Evolutionary conservation across 2,797 vertebrate species (phyloP).

Genomic region (Molossus alvarezi): DNA sequence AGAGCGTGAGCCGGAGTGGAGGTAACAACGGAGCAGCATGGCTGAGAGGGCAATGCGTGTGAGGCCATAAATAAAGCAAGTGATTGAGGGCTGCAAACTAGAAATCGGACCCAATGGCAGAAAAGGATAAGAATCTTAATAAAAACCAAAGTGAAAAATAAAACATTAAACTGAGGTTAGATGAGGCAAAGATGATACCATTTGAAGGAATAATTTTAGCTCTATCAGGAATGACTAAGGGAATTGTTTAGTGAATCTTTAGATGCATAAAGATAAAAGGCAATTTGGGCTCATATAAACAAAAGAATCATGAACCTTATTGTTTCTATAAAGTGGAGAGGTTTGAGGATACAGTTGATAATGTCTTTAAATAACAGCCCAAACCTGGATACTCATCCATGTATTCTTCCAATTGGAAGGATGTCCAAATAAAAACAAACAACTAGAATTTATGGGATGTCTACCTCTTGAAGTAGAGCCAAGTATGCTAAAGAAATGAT

Average conservation of each 20-base stretch:
- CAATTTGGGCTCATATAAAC: conserved; percentile 57
- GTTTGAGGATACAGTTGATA: conserved; percentile 21
- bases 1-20: background rate
- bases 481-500: conserved; percentile 53
- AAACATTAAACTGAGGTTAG: conserved; percentile 19
- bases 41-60: background rate
- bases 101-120: conserved; percentile 38
- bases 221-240: background rate
- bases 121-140: conserved; percentile 62
- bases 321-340: conserved; percentile 53
- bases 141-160: conserved; percentile 61
- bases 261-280: conserved; percentile 33
- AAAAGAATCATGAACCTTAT: conserved; percentile 37
- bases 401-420: background rate
- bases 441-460: background rate
- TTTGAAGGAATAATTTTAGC: conserved; percentile 1
- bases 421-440: conserved; percentile 32
- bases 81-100: conserved; percentile 2
- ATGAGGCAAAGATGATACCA: conserved; percentile 26
- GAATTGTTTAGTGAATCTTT: conserved; percentile 50
- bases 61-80: conserved; percentile 33
- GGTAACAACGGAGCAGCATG: background rate
- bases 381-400: background rate
- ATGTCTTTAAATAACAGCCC: conserved; percentile 62
- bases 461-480: conserved; percentile 26